A percentile compares a stretch with the other conserved stretches of the same genome.
These are phyloP conservation scores for Panthera leo DNA, from an alignment of 2,113 vertebrate genomes.

Conservation along the genomic window DNA sequence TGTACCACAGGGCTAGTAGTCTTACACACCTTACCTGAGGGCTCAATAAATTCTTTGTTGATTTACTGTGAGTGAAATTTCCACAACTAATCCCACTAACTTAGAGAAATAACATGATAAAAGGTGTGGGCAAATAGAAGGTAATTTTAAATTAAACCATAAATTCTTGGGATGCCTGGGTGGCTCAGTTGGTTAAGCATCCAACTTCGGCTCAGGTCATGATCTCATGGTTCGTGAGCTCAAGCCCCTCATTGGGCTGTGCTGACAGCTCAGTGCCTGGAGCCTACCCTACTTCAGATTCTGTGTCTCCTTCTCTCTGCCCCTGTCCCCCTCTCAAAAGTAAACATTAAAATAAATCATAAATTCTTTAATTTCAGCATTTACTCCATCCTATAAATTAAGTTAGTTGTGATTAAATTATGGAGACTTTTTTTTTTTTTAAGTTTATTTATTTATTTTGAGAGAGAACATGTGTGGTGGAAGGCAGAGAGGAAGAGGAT, in stretches of 20 bases:
- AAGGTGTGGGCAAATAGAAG: neutral
- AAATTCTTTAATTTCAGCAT: neutral
- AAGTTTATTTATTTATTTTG: neutral
- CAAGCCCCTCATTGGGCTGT: no score
- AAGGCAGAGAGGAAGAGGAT: no score
- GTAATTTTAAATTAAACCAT: neutral
- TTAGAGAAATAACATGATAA: slow-evolving; percentile 45
- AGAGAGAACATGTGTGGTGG: no score
- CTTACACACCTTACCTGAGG: neutral
- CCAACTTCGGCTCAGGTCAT: no score
- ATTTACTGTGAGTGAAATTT: slow-evolving; percentile 3
- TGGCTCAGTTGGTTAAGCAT: no score
- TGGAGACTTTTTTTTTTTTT: neutral
- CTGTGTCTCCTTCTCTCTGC: no score
- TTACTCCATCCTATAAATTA: neutral
- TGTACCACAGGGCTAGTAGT: neutral
- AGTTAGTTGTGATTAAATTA: slow-evolving; percentile 37
- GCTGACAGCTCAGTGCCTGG: no score
- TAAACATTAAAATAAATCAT: neutral
- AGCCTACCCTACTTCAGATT: no score
- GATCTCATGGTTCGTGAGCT: no score
- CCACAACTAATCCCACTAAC: neutral
- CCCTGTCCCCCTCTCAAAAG: no score
- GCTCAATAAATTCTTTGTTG: neutral
- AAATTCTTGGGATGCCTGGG: neutral